Base-by-base conservation (phyloP, 2,888 invertebrate genomes). In the Pseudococcus jackbeardsleyi region DNA sequence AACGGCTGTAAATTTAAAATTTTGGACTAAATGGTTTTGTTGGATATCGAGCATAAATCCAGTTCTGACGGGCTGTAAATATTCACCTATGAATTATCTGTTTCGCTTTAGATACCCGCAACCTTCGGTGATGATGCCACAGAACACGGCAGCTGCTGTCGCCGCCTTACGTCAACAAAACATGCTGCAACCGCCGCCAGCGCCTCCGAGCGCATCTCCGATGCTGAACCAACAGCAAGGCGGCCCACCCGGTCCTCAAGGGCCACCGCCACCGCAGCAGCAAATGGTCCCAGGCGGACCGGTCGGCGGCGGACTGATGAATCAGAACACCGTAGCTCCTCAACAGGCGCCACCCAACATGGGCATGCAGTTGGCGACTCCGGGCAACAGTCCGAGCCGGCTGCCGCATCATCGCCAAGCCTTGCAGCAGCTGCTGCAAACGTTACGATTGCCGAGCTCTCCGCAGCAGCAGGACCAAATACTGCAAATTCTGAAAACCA, bases 381-480 rank as follows among this genome's bases (percentile, higher is more conserved):
- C 79, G 88, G 42, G 92, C 92, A 88, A 90, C 89, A 64, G 88
- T 89, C 59, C 89, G 82, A 82, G 84, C 48, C 72, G 88, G 11
- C 3, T 19, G 89, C 86, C 89, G 89, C 54, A 89, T 88, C 88
- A 88, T 46, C 90, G 90, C 79, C 94, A 95, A 90, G 96, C 96
- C 89, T 92, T 97, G 88, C 96, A 96, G 90, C 95, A 97, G 92
- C 94, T 99, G 33, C 95, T 98, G 94, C 95, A 95, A 90, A 97
- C 97, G 89, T 93, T 99, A 87, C 95, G 96, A 90, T 96, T 96
- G 90, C 98, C 98, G 87, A 95, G 95, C 90, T 96, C 96, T 85
- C 96, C 96, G 90, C 97, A 98, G 91, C 98, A 98, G 91, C 98
- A 98, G 91, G 96, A 96, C 91, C 96, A 96, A 92, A 95, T 97